These are phyloP conservation scores for Stenchaetothrips biformis DNA, from an alignment of 2,888 invertebrate species.

Conservation along the genomic window DNA sequence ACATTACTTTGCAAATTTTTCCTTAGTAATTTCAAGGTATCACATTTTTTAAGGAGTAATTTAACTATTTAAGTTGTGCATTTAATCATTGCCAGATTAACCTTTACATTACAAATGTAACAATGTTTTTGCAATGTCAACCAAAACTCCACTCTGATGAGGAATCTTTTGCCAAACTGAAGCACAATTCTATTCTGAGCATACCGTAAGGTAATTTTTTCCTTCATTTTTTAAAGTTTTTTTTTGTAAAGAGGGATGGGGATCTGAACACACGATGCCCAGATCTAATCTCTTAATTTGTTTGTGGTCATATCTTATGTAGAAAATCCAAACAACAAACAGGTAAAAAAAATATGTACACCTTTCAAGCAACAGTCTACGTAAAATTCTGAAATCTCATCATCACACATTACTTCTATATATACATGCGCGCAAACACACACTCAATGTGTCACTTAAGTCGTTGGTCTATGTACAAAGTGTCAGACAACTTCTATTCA, in stretches of 20 bases:
- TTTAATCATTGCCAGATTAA: background rate
- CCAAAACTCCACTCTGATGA: background rate
- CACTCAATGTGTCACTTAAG: background rate
- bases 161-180: background rate
- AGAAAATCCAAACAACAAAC: conserved; percentile 9
- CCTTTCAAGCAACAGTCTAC: conserved; percentile 15
- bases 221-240: background rate
- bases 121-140: background rate
- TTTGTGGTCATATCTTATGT: background rate
- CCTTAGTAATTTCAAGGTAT: conserved; percentile 9
- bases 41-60: background rate
- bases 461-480: conserved; percentile 3
- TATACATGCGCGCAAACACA: background rate
- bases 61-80: conserved; percentile 5
- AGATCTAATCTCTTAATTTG: background rate
- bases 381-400: background rate
- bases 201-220: background rate
- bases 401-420: background rate
- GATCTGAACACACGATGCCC: too few relatives aligned
- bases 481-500: background rate
- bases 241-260: too few relatives aligned
- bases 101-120: background rate
- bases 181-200: background rate
- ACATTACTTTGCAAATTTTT: background rate
- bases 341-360: conserved; percentile 22